A percentile compares a stretch with the other conserved stretches of the same genome.
Conservation (phyloP, 2,113 vertebrate species). For the Gallinago paraguaiae region DNA sequence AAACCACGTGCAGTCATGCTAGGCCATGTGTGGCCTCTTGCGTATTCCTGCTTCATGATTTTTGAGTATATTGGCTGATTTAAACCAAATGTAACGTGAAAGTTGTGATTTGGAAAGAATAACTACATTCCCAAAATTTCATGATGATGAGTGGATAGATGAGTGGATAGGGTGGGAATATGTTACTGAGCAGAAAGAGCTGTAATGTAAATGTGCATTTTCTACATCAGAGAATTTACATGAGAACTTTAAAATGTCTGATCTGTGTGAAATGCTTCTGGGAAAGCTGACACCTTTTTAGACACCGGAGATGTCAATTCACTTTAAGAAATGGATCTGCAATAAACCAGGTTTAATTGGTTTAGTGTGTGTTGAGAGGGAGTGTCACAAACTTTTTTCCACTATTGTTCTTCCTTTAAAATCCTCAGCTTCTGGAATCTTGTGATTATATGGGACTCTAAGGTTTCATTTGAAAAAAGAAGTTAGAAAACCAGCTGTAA, state of each 20-base stretch:
- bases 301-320: neutral
- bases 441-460: neutral
- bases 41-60: neutral
- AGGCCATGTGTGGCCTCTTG: neutral
- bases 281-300: neutral
- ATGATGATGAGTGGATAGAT: neutral
- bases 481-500: neutral
- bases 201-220: neutral
- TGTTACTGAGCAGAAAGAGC: neutral
- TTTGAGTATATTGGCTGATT: neutral
- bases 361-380: neutral
- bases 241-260: constrained; percentile 6
- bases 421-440: neutral
- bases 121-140: neutral
- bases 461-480: neutral
- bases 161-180: neutral
- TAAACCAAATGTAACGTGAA: neutral
- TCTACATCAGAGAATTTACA: neutral
- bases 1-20: neutral
- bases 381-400: neutral
- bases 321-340: neutral
- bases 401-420: neutral
- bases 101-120: neutral
- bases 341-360: neutral
- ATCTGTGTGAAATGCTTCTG: neutral